Evolutionary conservation across 37 sponge, comb jelly and placozoan genomes (phyloP), one percentile per base, ranked within the genome.

Genomic region (Chondrilla cf. caribensis): DNA sequence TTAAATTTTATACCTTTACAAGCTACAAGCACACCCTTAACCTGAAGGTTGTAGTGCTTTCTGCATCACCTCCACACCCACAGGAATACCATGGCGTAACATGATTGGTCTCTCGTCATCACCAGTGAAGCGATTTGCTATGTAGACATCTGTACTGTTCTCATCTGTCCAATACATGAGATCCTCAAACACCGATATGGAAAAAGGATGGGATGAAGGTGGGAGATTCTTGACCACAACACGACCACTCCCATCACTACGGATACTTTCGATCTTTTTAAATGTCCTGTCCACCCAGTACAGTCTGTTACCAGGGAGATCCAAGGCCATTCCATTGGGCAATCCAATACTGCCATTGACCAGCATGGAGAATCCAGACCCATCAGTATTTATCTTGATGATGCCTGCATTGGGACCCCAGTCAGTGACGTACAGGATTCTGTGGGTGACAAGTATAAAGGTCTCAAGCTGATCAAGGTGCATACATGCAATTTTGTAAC

Each of bases 291-390:
- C 82, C 2, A 82, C 38, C 82, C 82, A 82, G 11, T 82, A 82
- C 32, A 82, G 54, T 22, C 40, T 28, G 32, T 62, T 3, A 25
- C 70, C 40, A 35, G 58, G 55, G 37, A 68, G 33, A 39, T 82
- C 82, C 2, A 82, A 26, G 24, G 82, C 67, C 2, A 82, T 51
- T 22, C 82, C 82, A 67, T 82, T 67, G 32, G 82, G 82, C 26
- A 32, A 60, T 14, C 41, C 41, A 17, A 33, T 37, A 35, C 40
- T 36, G 58, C 19, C 37, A 22, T 31, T 72, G 42, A 68, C 70
- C 3, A 82, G n/a, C 7, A 14, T 4, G 35, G 70, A 29, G 22
- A 58, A 62, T 26, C 70, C 47, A 7, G 58, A 51, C 9, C 70
- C 70, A 39, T 70, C 38, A 26, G 40, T 32, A 2, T 26, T 40